Conservation (phyloP, 2,888 invertebrate species). For the Tinea trinotella region DNA sequence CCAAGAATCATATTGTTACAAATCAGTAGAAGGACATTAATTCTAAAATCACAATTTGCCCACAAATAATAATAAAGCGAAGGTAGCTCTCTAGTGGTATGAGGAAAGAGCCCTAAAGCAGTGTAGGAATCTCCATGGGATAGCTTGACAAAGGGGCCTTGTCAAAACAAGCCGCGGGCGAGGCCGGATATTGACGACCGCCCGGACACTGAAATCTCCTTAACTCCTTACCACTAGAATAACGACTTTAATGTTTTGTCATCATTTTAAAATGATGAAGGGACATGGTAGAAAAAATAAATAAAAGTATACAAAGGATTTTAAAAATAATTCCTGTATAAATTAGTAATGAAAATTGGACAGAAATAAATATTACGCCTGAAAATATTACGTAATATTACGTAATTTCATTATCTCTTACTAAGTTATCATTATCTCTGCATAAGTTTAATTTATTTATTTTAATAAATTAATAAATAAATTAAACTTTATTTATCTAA, state of each 20-base stretch:
- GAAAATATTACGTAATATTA: no score
- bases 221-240: slow-evolving; percentile 4
- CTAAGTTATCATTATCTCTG: no score
- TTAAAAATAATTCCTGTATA: no score
- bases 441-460: no score
- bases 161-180: slow-evolving; percentile 27
- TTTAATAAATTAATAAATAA: no score
- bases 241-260: not conserved
- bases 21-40: not conserved
- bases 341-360: no score
- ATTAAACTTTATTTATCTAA: no score
- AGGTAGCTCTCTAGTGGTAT: not conserved
- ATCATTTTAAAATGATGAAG: not conserved
- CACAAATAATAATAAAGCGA: not conserved
- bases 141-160: slow-evolving; percentile 25
- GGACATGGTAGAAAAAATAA: not conserved
- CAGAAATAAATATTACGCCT: no score
- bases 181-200: slow-evolving; percentile 28
- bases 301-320: no score
- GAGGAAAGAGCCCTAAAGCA: not conserved
- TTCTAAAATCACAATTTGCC: not conserved
- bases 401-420: no score
- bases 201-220: slow-evolving; percentile 13
- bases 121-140: slow-evolving; percentile 3
- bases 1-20: no score